Evolutionary conservation across 2,113 vertebrate genomes (phyloP).

Genomic region (Alethe castanea): DNA sequence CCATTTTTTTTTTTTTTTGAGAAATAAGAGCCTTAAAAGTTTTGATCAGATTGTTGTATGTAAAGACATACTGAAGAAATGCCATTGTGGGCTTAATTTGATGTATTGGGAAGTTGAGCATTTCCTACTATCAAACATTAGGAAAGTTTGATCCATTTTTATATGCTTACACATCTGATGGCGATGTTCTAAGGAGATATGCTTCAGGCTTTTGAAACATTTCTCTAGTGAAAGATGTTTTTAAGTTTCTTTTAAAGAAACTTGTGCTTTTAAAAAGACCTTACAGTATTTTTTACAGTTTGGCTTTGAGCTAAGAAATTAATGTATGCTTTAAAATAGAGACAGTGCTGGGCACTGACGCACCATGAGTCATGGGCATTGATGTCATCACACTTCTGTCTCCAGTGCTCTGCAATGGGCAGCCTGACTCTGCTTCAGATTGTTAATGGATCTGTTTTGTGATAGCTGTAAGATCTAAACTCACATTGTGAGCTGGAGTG

Average conservation of each 20-base stretch:
- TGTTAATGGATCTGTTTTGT: neutral
- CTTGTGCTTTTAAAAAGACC: neutral
- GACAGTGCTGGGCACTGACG: neutral
- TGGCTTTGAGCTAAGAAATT: neutral
- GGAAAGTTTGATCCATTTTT: neutral
- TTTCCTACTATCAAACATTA: constrained; percentile 3
- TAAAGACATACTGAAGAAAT: constrained; percentile 16
- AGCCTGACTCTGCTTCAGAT: neutral
- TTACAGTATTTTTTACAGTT: neutral
- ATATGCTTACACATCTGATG: neutral
- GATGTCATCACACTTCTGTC: neutral
- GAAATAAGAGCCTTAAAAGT: constrained; percentile 52
- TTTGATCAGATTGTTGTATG: neutral
- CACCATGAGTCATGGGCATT: neutral
- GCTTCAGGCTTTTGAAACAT: constrained; percentile 18
- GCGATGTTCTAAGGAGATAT: neutral
- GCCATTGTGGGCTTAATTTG: neutral
- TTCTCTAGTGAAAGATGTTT: neutral
- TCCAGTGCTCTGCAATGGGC: neutral
- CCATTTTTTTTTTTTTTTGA: neutral
- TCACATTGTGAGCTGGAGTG: neutral
- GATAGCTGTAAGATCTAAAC: neutral
- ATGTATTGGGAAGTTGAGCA: constrained; percentile 10
- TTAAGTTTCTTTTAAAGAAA: neutral
- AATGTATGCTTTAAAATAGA: neutral